Base-by-base conservation (phyloP, 2,797 vertebrate genomes). In the Tokudaia muenninki region DNA sequence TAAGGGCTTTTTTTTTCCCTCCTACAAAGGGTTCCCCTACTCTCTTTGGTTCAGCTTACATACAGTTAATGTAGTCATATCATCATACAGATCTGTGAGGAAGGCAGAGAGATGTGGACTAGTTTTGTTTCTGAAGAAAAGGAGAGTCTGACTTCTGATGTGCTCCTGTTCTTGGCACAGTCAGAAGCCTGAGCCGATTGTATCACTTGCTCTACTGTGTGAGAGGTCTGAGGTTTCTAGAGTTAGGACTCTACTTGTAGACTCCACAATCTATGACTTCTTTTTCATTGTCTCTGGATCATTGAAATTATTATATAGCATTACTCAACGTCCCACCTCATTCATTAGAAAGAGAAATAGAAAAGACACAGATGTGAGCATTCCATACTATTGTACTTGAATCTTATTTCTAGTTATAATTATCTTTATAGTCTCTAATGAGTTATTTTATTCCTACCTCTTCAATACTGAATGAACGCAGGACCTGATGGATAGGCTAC, bases 251-350 rank as follows among this genome's bases (percentile, higher is more conserved):
- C 70, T 86, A n/a, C 47, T 78, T 55, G 22, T 17, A 74, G 72
- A 41, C 50, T 79, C 90, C 26, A 82, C 59, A 50, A 87, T 10
- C n/a, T 34, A 84, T 65, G 34, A 72, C 24, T 94, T 84, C 37
- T 29, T 91, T 63, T 75, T 67, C 22, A 82, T 70, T 61, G 78
- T 95, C 81, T 93, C 82, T 61, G 81, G 57, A 59, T 95, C 65
- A 81, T 34, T 79, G 63, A 75, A 72, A 80, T 90, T 72, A 83
- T 50, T 55, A 78, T 55, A 78, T 1, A 79, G 70, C 14, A 77
- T 29, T 72, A 67, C 24, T 16, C 44, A 55, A 9, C 17, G 78
- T 78, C 55, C 37, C 93, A 83, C 59, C 1, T 67, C 63, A 50
- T 94, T 92, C 44, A 77, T 67, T 92, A 65, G 67, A 94, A 63